Evolutionary conservation across 2,888 invertebrate genomes (phyloP).

Genomic region (Autographa gamma): DNA sequence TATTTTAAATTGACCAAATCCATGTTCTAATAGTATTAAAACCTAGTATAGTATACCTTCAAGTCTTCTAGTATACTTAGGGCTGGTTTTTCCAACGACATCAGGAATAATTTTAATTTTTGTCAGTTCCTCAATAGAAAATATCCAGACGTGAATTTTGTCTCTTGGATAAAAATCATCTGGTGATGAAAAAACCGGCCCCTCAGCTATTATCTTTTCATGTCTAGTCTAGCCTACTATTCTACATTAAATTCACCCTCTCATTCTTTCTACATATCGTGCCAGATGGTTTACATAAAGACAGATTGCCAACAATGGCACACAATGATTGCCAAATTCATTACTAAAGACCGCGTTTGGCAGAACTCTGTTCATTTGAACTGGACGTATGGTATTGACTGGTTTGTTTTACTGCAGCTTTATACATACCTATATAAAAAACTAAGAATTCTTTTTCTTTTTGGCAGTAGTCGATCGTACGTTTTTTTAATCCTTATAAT

Average conservation of each 20-base stretch:
- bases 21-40: no score
- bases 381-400: slow-evolving; percentile 1
- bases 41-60: no score
- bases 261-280: neutral
- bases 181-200: no score
- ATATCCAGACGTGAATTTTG: no score
- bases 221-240: neutral
- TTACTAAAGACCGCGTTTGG: slow-evolving; percentile 2
- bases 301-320: slow-evolving; percentile 25
- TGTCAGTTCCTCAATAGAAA: no score
- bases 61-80: no score
- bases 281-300: slow-evolving; percentile 9
- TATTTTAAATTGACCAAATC: no score
- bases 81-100: no score
- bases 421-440: neutral
- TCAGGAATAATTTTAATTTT: no score
- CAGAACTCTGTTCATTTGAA: neutral
- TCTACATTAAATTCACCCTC: neutral
- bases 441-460: neutral
- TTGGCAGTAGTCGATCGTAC: neutral
- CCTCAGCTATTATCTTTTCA: no score
- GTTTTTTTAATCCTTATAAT: no score
- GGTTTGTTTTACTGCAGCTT: neutral
- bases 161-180: no score
- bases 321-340: slow-evolving; percentile 34